These are phyloP conservation scores for Pissodes strobi DNA, from an alignment of 1,140 invertebrate genomes.

Conservation along the genomic window DNA sequence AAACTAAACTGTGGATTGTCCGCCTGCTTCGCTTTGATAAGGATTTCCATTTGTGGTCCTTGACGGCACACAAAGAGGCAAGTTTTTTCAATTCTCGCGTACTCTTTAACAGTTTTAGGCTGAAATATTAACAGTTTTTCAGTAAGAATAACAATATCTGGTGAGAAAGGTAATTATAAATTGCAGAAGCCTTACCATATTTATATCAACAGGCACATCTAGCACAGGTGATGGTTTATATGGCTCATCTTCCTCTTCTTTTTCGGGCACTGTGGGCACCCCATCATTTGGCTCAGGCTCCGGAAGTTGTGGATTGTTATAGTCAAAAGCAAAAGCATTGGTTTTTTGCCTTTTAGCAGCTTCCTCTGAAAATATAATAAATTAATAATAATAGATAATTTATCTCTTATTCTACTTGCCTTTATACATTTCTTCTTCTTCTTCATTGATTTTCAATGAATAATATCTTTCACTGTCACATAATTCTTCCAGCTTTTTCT, in stretches of 20 bases:
- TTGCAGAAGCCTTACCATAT: slow-evolving; percentile 73
- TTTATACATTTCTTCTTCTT: slow-evolving; percentile 83
- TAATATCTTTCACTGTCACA: slow-evolving; percentile 91
- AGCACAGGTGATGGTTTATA: slow-evolving; percentile 73
- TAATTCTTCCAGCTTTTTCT: slow-evolving; percentile 80
- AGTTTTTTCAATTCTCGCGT: slow-evolving; percentile 96
- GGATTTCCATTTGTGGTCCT: slow-evolving; percentile 96
- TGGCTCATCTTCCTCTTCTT: slow-evolving; percentile 70
- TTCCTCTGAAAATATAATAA: slow-evolving; percentile 70
- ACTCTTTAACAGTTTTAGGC: slow-evolving; percentile 90
- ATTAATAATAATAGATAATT: no score
- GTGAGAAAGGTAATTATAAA: no score
- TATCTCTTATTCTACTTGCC: slow-evolving; percentile 57
- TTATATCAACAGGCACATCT: slow-evolving; percentile 72
- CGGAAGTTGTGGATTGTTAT: slow-evolving; percentile 63
- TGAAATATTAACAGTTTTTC: no score
- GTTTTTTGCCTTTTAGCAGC: slow-evolving; percentile 82
- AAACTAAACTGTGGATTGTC: slow-evolving; percentile 94
- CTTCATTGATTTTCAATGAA: slow-evolving; percentile 83
- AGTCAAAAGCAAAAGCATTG: slow-evolving; percentile 67
- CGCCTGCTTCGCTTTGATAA: slow-evolving; percentile 95
- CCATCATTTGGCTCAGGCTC: slow-evolving; percentile 37
- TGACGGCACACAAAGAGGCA: slow-evolving; percentile 91
- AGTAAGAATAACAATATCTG: no score
- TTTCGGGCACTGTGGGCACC: slow-evolving; percentile 44